Base-by-base conservation (phyloP, 92 coral and sea anemone genomes). In the Hydrozoanthus gracilis region DNA sequence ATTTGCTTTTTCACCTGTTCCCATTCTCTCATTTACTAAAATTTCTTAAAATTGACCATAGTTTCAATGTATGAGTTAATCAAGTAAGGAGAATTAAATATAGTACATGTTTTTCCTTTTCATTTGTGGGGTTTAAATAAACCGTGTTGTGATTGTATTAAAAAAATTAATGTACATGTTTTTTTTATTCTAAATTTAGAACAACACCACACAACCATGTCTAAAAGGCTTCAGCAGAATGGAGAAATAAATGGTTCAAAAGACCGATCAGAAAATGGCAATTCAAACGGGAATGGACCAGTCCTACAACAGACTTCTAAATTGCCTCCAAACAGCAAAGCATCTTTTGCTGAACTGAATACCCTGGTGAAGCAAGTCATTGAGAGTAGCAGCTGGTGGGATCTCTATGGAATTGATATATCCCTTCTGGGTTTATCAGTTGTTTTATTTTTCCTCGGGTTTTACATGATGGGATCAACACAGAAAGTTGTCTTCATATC, bases 381-480 rank as follows among this genome's bases (percentile, higher is more conserved):
- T 8, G 87, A 83, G n/a, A 60, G 72, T 4, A 90, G 91, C 55
- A 87, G 91, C 45, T 95, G 98, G 97, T 95, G 98, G 98, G 98
- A 95, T 11, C 90, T 91, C 18, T 91, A 95, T 79, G 98, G 98
- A 18, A 49, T 92, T 62, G 98, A 95, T 56, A 77, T 95, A 27
- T 78, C 93, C 2, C 84, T 93, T 7, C 79, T 90, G 84, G 77
- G 50, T 12, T 60, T 55, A 7, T 87, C 90, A 48, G 12, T 92
- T 15, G 84, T 91, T 4, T 44, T 90, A 16, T 89, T 93, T 65
- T 95, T 93, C 3, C 50, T 87, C 15, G 95, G 96, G n/a, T 84
- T 78, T 77, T 69, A 86, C 58, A 87, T 95, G 16, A 60, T 95
- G 77, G 83, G 93, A 46, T 91, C 87, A 15, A 87, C 90, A 17